phyloP scores from a whole-genome alignment of 2,888 invertebrate genomes.

The Eledona agricola region DNA sequence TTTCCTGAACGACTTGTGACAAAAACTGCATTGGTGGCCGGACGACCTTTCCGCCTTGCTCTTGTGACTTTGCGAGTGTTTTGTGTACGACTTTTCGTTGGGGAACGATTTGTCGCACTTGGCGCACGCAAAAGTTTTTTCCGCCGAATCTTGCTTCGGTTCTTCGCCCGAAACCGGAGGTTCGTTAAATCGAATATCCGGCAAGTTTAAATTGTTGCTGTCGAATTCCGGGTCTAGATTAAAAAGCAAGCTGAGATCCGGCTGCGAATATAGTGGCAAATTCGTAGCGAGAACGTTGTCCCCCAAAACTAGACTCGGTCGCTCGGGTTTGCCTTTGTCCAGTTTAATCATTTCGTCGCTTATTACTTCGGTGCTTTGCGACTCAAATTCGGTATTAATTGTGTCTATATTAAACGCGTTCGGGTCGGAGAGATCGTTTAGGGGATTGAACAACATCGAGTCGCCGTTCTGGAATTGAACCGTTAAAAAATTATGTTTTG shows the following conservation, averaged over 20 bases:
- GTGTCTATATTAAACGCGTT: constrained; percentile 45
- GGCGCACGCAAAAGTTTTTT: constrained; percentile 17
- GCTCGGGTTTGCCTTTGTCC: background rate
- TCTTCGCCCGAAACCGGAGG: constrained; percentile 11
- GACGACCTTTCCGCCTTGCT: background rate
- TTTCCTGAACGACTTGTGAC: constrained; percentile 73
- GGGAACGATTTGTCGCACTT: constrained; percentile 22
- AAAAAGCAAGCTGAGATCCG: constrained; percentile 20
- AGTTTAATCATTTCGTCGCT: background rate
- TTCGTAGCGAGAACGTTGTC: background rate
- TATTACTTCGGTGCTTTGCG: constrained; percentile 8
- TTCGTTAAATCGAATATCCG: constrained; percentile 19
- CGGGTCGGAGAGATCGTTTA: constrained; percentile 48
- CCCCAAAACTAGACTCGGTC: no score
- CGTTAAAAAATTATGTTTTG: constrained; percentile 3
- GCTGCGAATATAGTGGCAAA: constrained; percentile 12
- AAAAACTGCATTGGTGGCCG: constrained; percentile 63
- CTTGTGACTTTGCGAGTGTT: constrained; percentile 19
- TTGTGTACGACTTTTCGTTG: constrained; percentile 11
- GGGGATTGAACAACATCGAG: constrained; percentile 45
- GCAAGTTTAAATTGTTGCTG: constrained; percentile 12
- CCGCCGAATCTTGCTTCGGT: constrained; percentile 6
- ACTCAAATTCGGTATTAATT: constrained; percentile 25
- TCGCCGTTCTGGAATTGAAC: constrained; percentile 35
- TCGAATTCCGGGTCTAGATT: constrained; percentile 19